Evolutionary conservation across 2,888 invertebrate species (phyloP).

Genomic region (Drosophila antonietae): DNA sequence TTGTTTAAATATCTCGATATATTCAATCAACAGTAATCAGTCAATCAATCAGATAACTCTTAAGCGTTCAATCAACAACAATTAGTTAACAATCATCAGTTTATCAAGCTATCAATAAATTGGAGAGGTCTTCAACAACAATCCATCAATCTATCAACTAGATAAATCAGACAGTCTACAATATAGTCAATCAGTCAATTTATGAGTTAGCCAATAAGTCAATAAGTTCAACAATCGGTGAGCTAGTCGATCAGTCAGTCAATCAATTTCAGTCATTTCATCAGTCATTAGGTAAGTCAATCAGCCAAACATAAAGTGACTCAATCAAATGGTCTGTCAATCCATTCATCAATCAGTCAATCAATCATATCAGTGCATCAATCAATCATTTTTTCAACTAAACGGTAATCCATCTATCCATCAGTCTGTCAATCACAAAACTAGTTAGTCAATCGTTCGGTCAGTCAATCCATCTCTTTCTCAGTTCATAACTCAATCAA

Average conservation of each 20-base stretch:
- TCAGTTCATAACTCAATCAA: neutral
- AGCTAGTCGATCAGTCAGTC: neutral
- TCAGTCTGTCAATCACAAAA: neutral
- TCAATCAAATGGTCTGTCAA: neutral
- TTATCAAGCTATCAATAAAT: neutral
- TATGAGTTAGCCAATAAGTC: too few species aligned
- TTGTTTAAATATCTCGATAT: neutral
- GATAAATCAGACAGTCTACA: too few species aligned
- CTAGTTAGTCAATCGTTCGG: too few species aligned
- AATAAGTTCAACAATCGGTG: too few species aligned
- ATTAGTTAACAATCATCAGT: too few species aligned
- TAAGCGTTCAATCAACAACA: neutral
- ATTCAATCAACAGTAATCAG: neutral
- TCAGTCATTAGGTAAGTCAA: too few species aligned
- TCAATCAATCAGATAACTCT: neutral
- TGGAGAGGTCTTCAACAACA: neutral
- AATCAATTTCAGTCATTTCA: neutral
- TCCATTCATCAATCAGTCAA: neutral
- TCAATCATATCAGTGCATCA: neutral
- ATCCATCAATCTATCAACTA: neutral
- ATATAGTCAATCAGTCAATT: too few species aligned
- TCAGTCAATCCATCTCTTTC: neutral
- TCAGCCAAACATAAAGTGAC: neutral
- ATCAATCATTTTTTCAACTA: neutral
- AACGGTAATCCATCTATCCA: neutral